Evolutionary conservation across 2,797 vertebrate genomes (phyloP).

Genomic region (Moxostoma hubbsi): DNA sequence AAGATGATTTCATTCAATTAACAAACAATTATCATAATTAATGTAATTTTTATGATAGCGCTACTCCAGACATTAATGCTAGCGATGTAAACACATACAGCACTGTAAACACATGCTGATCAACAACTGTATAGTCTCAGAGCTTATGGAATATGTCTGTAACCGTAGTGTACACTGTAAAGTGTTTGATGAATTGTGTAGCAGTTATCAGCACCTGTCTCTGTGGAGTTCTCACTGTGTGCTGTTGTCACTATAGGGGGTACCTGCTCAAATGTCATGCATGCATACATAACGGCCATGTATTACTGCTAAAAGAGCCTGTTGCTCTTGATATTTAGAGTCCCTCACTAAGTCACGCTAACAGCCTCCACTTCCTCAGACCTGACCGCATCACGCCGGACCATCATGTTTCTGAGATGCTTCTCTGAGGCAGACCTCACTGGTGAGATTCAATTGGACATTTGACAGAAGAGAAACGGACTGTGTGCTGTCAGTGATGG

Average conservation of each 20-base stretch:
- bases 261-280: constrained; percentile 34
- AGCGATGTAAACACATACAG: no score
- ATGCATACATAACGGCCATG: not conserved
- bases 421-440: constrained; percentile 12
- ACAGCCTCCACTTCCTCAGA: constrained; percentile 1
- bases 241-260: constrained; percentile 25
- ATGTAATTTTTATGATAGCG: not conserved
- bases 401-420: constrained; percentile 2
- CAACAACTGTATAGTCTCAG: not conserved
- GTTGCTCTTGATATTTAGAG: constrained; percentile 4
- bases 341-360: not conserved
- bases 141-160: not conserved
- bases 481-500: constrained; percentile 74
- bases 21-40: no score
- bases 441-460: constrained; percentile 65
- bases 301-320: constrained; percentile 11
- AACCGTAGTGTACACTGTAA: not conserved
- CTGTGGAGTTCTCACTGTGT: not conserved
- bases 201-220: not conserved
- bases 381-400: not conserved
- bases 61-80: no score
- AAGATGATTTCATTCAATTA: no score
- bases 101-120: not conserved
- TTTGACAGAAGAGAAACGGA: constrained; percentile 72
- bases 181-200: not conserved